A percentile compares a stretch with the other conserved stretches of the same genome.
phyloP scores from a whole-genome alignment of 2,797 vertebrate genomes.

The Rallus crepitans region DNA sequence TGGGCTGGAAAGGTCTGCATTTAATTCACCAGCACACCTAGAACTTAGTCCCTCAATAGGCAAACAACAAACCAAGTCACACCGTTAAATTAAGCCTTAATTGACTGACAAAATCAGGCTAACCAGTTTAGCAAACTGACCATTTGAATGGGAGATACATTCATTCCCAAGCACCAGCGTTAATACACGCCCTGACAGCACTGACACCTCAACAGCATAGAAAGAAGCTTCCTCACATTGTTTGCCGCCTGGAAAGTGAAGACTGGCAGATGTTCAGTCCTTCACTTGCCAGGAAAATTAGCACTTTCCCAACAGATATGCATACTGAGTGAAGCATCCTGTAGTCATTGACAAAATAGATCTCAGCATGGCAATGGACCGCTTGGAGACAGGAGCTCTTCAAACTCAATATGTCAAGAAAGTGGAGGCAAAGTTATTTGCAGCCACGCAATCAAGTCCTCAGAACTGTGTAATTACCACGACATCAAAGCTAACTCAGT shows the following conservation, averaged over 20 bases:
- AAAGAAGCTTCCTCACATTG: conserved; percentile 1
- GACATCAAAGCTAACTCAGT: background rate
- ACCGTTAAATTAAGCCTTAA: background rate
- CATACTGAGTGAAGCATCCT: conserved; percentile 22
- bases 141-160: too few relatives aligned
- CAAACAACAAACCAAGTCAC: too few relatives aligned
- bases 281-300: conserved; percentile 59
- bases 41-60: background rate
- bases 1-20: background rate
- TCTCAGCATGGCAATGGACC: background rate
- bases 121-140: background rate
- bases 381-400: background rate
- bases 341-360: conserved; percentile 32
- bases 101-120: background rate
- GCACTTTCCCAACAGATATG: conserved; percentile 18
- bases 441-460: background rate
- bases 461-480: background rate
- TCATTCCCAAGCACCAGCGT: too few relatives aligned
- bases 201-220: background rate
- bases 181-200: background rate
- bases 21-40: background rate
- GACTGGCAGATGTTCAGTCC: conserved; percentile 63
- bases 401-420: background rate
- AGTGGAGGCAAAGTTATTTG: background rate
- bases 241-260: conserved; percentile 14